phyloP scores from a whole-genome alignment of 1,140 invertebrate species.

The Trichonephila clavata region DNA sequence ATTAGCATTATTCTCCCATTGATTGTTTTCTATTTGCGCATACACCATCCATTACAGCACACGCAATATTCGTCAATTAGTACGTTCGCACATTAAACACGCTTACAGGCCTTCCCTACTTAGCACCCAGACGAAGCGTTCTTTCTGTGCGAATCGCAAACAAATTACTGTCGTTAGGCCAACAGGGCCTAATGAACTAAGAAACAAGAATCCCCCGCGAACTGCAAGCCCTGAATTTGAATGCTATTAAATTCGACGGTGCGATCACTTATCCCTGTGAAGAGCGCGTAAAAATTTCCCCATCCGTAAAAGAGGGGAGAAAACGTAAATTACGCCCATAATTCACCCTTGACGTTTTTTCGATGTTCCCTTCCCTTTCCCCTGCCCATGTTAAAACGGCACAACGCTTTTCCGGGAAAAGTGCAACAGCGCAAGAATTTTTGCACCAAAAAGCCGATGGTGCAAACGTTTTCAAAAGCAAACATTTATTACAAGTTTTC shows the following conservation, averaged over 20 bases:
- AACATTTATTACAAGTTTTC: conserved; percentile 66
- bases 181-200: conserved; percentile 26
- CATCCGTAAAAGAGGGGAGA: neutral
- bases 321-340: conserved; percentile 73
- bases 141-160: neutral
- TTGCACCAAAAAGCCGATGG: conserved; percentile 58
- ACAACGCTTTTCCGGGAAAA: neutral
- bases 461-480: conserved; percentile 59
- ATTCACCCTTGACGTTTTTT: conserved; percentile 75
- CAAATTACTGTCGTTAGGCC: conserved; percentile 51
- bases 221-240: conserved; percentile 59
- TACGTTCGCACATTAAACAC: conserved; percentile 31
- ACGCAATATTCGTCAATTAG: conserved; percentile 32
- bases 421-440: conserved; percentile 70
- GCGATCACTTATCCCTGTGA: conserved; percentile 68
- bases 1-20: neutral
- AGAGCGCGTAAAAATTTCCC: conserved; percentile 66
- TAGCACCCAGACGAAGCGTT: neutral
- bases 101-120: neutral
- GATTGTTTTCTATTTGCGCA: conserved; percentile 24
- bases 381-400: neutral
- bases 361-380: conserved; percentile 50
- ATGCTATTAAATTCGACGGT: conserved; percentile 70
- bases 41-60: neutral
- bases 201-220: conserved; percentile 13